Conservation (phyloP, 1,140 invertebrate genomes). For the Drosophila novamexicana region DNA sequence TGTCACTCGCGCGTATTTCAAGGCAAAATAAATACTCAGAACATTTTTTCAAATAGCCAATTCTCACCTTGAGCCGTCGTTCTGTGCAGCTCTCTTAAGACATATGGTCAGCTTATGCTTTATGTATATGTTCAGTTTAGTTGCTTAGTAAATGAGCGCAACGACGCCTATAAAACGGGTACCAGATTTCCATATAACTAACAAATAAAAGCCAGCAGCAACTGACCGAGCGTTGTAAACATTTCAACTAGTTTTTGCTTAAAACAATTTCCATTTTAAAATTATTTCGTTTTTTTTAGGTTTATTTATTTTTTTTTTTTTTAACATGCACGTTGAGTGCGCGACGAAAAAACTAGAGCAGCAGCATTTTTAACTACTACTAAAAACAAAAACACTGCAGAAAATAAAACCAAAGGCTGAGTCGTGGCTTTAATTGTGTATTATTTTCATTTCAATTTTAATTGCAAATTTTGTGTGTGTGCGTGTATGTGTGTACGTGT, state of each 20-base stretch:
- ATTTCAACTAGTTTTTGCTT: constrained; percentile 67
- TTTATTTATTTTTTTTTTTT: constrained; percentile 43
- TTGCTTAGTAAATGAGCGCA: constrained; percentile 37
- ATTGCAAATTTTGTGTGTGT: constrained; percentile 65
- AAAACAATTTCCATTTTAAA: constrained; percentile 52
- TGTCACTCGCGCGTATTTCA: constrained; percentile 13
- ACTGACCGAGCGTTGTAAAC: constrained; percentile 34
- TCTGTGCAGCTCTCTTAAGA: constrained; percentile 7
- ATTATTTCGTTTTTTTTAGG: constrained; percentile 39
- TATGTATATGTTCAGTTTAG: constrained; percentile 20
- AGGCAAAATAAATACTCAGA: constrained; percentile 8
- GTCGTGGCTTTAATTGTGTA: constrained; percentile 66
- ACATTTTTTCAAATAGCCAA: constrained; percentile 22
- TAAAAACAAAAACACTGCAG: constrained; percentile 22
- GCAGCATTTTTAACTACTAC: constrained; percentile 48
- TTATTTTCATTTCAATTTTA: constrained; percentile 80
- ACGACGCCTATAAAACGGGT: constrained; percentile 61
- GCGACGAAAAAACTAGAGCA: constrained; percentile 66
- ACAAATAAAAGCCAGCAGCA: constrained; percentile 56
- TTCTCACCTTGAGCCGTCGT: constrained; percentile 39
- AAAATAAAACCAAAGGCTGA: constrained; percentile 36
- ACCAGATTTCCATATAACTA: constrained; percentile 69
- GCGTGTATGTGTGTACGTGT: constrained; percentile 15
- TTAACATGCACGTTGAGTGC: constrained; percentile 53
- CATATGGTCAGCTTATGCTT: constrained; percentile 24